Percentiles rank a stretch among this genome's conserved stretches.
These are phyloP conservation scores for Brachyhypopomus gauderio DNA, from an alignment of 2,113 vertebrate species.

Conservation along the genomic window DNA sequence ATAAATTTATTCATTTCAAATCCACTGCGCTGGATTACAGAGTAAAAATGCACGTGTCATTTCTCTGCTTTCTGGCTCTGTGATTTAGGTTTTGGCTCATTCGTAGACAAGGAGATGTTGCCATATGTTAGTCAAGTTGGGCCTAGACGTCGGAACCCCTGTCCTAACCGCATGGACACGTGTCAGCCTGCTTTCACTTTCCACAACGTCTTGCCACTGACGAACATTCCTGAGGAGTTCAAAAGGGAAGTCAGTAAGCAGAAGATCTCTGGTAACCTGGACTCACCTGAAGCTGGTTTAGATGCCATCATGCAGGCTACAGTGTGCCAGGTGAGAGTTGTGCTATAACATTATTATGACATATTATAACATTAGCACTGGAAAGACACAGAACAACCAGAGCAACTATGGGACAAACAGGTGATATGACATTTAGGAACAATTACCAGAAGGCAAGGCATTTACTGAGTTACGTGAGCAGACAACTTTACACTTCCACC, in stretches of 20 bases:
- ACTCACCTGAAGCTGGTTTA: conserved; percentile 77
- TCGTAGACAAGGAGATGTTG: conserved; percentile 80
- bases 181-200: conserved; percentile 79
- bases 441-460: too few species aligned
- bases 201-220: conserved; percentile 74
- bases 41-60: too few species aligned
- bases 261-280: conserved; percentile 79
- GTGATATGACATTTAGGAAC: too few species aligned
- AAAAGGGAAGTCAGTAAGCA: conserved; percentile 72
- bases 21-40: too few species aligned
- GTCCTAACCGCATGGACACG: conserved; percentile 62
- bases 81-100: conserved; percentile 79
- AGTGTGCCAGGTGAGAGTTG: conserved; percentile 71
- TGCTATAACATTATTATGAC: too few species aligned
- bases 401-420: too few species aligned
- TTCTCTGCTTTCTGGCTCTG: background rate
- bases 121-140: conserved; percentile 76
- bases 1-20: background rate
- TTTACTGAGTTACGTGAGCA: too few species aligned
- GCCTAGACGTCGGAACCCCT: conserved; percentile 68
- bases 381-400: background rate
- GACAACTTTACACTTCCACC: background rate
- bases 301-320: conserved; percentile 82
- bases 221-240: conserved; percentile 64
- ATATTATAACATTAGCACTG: background rate